Conservation (phyloP, 2,888 invertebrate genomes). For the Eristalinus sepulchralis region DNA sequence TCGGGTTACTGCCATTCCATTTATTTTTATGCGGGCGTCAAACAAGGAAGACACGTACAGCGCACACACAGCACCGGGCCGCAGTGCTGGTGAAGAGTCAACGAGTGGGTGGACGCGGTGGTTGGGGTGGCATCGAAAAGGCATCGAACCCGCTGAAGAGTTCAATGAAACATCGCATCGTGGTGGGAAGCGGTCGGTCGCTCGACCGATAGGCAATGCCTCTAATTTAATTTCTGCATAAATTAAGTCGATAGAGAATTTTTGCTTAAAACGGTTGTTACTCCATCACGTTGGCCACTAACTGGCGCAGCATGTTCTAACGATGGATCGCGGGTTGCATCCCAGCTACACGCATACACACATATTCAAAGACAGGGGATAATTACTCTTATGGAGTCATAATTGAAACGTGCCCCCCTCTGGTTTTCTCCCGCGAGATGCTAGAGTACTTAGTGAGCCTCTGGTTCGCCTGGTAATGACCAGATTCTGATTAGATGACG, state of each 20-base stretch:
- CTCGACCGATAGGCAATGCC: not conserved
- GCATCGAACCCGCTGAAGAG: constrained; percentile 57
- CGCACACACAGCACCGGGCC: not conserved
- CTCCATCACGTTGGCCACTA: not conserved
- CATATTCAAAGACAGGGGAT: too few species aligned
- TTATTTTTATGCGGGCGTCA: constrained; percentile 71
- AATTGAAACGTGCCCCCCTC: constrained; percentile 65
- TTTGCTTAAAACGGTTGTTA: constrained; percentile 6
- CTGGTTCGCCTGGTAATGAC: constrained; percentile 56
- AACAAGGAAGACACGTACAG: constrained; percentile 58
- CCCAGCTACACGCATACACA: too few species aligned
- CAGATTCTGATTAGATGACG: constrained; percentile 65
- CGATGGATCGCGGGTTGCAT: too few species aligned
- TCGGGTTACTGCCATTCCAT: constrained; percentile 68
- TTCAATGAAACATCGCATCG: constrained; percentile 56
- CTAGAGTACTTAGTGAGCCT: not conserved
- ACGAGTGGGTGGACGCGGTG: not conserved
- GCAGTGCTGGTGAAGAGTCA: not conserved
- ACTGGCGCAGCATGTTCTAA: constrained; percentile 29
- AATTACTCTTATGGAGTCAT: constrained; percentile 70
- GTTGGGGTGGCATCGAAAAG: constrained; percentile 32
- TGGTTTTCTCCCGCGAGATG: constrained; percentile 48
- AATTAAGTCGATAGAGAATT: constrained; percentile 37
- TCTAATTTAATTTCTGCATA: constrained; percentile 67
- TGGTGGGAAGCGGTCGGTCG: not conserved